Base-by-base conservation (phyloP, 2,888 invertebrate genomes). In the Notocelia uddmanniana region DNA sequence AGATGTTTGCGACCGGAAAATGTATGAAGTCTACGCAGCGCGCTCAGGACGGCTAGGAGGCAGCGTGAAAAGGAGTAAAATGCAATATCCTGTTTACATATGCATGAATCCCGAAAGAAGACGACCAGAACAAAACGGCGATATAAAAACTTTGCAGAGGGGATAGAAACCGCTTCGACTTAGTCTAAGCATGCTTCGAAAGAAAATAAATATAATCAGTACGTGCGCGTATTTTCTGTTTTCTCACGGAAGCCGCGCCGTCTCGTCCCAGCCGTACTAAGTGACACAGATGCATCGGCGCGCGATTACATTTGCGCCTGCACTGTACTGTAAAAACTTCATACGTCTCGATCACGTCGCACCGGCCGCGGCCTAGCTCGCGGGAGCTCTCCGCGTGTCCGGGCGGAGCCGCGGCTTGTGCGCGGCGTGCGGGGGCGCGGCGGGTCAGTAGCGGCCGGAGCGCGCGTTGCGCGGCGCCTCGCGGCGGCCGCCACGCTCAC, bases 401-500 rank as follows among this genome's bases (percentile, higher is more conserved):
- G 26, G 2, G 55, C 55, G 66, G 13, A 23, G 55, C 1, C 21
- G 21, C 19, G 50, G 50, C 21, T 21, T 23, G 23, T 15, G 13
- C 23, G 54, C 31, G 31, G 19, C 21, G 68, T 18, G 15, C 18
- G n/a, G 62, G 0, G 10, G 58, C 5, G n/a, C 57, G 34, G 57
- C 19, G 34, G 80, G 76, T 88, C 83, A 95, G 85, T 95, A 95
- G 67, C 95, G 90, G 52, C 95, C 95, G 54, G 95, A 94, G 80
- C 95, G 94, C 52, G 94, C 94, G 85, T 94, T 94, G 76, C 94
- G 88, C 76, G 89, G 89, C 66, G 90, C 88, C 21, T 93, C 95
- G 81, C 91, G 95, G 91, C 86, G 94, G 23, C 45, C 45, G 37
- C 31, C 55, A 3, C 31, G 31, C 31, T 31, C 31, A 9, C 34